A percentile compares a stretch with the other conserved stretches of the same genome.
Conservation (phyloP, 35 echinoderm and acorn worm species). For the Patiria miniata region DNA sequence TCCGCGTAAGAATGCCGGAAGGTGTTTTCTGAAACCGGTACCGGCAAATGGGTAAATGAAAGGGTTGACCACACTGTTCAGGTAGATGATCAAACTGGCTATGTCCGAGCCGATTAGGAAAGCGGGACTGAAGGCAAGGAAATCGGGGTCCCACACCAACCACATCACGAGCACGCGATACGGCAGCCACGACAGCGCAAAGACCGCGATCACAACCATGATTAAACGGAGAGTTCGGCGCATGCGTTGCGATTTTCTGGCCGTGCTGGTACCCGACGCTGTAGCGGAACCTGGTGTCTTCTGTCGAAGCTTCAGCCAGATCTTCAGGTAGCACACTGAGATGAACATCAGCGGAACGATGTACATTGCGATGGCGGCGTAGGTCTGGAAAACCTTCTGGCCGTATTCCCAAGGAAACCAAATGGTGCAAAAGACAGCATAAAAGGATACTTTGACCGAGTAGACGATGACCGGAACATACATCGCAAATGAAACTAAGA, state of each 20-base stretch:
- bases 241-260: background rate
- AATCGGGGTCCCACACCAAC: background rate
- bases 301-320: background rate
- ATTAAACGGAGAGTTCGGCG: constrained; percentile 14
- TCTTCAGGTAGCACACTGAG: background rate
- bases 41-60: constrained; percentile 18
- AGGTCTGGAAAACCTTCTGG: background rate
- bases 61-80: background rate
- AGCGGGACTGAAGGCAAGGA: background rate
- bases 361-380: background rate
- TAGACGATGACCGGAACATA: background rate
- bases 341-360: background rate
- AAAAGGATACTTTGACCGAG: background rate
- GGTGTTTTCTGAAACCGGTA: background rate
- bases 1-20: too few relatives aligned
- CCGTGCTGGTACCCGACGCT: background rate
- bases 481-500: background rate
- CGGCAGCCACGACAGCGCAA: background rate
- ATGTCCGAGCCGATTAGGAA: background rate
- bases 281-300: background rate
- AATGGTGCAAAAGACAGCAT: background rate
- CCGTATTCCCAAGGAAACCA: background rate
- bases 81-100: background rate
- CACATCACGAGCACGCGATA: background rate
- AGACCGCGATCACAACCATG: background rate